Percentiles rank a stretch among this genome's conserved stretches.
Conservation (phyloP, 64 coral and sea anemone species). For the Pocillopora damicornis region DNA sequence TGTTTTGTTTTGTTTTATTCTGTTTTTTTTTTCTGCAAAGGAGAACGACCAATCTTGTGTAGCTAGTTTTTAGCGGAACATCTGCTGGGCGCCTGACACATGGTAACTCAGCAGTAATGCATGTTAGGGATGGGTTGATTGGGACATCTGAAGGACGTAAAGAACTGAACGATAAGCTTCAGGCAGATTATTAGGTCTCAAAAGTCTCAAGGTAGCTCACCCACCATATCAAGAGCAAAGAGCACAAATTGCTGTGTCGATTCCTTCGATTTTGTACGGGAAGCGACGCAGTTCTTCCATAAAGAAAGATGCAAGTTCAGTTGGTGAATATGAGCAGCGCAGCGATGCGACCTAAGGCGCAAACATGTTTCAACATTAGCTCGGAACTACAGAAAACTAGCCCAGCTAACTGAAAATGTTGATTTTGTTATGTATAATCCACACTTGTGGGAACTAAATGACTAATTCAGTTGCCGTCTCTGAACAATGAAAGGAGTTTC, state of each 20-base stretch:
- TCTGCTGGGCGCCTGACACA: too few species aligned
- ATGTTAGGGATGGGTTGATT: too few species aligned
- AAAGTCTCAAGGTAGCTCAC: slow-evolving; percentile 31
- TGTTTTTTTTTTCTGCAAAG: too few species aligned
- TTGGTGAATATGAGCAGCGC: slow-evolving; percentile 8
- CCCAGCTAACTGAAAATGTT: not conserved
- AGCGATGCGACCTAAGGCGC: slow-evolving; percentile 35
- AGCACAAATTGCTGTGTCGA: slow-evolving; percentile 23
- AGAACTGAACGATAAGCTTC: too few species aligned
- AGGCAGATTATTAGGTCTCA: too few species aligned
- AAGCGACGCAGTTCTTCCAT: slow-evolving; percentile 32
- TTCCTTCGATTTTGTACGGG: slow-evolving; percentile 54
- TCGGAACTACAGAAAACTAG: slow-evolving; percentile 21
- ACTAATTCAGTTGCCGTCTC: not conserved
- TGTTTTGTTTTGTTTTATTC: too few species aligned
- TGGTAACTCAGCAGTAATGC: too few species aligned
- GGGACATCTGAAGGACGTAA: too few species aligned
- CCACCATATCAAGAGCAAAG: slow-evolving; percentile 13
- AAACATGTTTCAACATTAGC: slow-evolving; percentile 35
- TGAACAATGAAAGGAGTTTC: not conserved
- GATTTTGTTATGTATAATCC: slow-evolving; percentile 7
- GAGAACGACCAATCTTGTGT: too few species aligned
- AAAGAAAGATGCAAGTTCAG: not conserved
- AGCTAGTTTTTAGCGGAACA: too few species aligned
- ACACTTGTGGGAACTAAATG: slow-evolving; percentile 12